Evolutionary conservation across 2,113 vertebrate genomes (phyloP).

Genomic region (Corythaixoides concolor): DNA sequence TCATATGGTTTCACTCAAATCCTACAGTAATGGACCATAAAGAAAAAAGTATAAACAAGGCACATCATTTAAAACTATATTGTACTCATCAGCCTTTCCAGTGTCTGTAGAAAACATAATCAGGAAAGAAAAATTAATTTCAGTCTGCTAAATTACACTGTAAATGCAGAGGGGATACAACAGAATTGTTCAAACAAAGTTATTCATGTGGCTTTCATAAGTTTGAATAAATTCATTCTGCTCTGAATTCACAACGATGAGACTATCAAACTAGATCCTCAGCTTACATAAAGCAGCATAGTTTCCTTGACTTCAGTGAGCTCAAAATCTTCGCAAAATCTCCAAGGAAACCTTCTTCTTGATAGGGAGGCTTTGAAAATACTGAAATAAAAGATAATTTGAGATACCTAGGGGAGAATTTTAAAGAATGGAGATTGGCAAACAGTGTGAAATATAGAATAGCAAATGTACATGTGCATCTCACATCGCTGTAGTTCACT

Average conservation of each 20-base stretch:
- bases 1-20: conserved; percentile 74
- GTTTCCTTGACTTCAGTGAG: conserved; percentile 7
- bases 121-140: conserved; percentile 73
- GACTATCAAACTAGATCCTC: neutral
- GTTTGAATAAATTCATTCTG: conserved; percentile 29
- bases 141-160: conserved; percentile 43
- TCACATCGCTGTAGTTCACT: neutral
- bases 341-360: conserved; percentile 36
- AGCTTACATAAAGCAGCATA: neutral
- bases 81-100: conserved; percentile 65
- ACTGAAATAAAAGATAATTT: conserved; percentile 39
- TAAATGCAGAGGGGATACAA: conserved; percentile 37
- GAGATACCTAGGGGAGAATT: conserved; percentile 10
- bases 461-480: neutral
- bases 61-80: conserved; percentile 57
- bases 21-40: conserved; percentile 65
- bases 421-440: neutral
- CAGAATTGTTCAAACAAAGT: conserved; percentile 48
- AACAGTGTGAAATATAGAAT: neutral
- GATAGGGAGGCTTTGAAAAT: conserved; percentile 38
- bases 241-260: conserved; percentile 10
- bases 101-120: conserved; percentile 60
- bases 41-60: conserved; percentile 62
- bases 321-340: conserved; percentile 19
- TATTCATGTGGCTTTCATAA: conserved; percentile 56